Base-by-base conservation (phyloP, 2,113 vertebrate genomes). In the Ochotona princeps region DNA sequence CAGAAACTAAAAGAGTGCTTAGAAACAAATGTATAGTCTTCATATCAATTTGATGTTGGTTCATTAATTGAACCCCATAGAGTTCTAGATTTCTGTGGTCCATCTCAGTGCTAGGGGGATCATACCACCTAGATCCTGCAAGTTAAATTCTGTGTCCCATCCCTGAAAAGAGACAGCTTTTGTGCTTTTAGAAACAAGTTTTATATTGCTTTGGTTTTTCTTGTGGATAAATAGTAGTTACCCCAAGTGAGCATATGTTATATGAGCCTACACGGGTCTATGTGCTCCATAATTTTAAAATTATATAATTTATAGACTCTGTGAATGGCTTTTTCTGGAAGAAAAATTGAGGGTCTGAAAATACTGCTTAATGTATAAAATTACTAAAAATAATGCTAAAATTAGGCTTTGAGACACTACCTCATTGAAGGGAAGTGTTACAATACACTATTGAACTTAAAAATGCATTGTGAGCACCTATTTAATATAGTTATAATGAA, bases 161-260 rank as follows among this genome's bases (percentile, higher is more conserved):
- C 72, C 75, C 60, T 87, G 30, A 78, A 79, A 82, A 81, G 17
- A n/a, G 93, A 75, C 35, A 49, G 10, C 65, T 72, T 79, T 80
- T 76, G 60, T 44, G 17, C n/a, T 83, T 80, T 61, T 54, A 75
- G 38, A 44, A 44, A 80, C 20, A 85, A 75, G 26, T 74, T 92
- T 79, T 69, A 15, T 5, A 20, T 83, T 85, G 83, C 67, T 80
- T 83, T 94, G 35, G 51, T 94, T 94, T 95, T 95, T 60, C 80
- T 2, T 25, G 47, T 70, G 18, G n/a, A 7, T 47, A 49, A 3
- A 7, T 47, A 49, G 2, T 51, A 66, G 28, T 75, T 38, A 18
- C 60, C 35, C 11, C 38, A 25, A 49, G 10, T 66, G 69, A 20
- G 28, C 18, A 23, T 66, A 54, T 84, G 11, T 91, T 51, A 28